A percentile compares a stretch with the other conserved stretches of the same genome.
These are phyloP conservation scores for Trogon surrucura DNA, from an alignment of 2,113 vertebrate species.

Conservation along the genomic window DNA sequence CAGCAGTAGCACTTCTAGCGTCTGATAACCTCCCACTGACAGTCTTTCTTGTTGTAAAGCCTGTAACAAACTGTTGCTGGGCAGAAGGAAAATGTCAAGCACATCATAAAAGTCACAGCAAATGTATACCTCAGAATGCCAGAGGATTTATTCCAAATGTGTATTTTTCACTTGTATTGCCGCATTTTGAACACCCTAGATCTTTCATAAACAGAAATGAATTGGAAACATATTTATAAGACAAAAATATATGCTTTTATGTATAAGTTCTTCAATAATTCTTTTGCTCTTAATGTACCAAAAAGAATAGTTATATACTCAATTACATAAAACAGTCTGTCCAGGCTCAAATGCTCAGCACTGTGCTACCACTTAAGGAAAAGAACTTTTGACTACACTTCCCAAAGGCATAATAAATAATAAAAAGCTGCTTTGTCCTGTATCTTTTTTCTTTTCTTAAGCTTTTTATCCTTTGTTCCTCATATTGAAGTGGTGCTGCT, in stretches of 20 bases:
- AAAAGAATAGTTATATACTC: neutral
- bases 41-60: neutral
- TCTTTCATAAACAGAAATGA: neutral
- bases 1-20: neutral
- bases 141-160: neutral
- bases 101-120: neutral
- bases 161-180: neutral
- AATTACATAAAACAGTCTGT: neutral
- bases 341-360: neutral
- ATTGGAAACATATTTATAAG: neutral
- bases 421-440: neutral
- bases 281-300: neutral
- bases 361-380: neutral
- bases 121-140: neutral
- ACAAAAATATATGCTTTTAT: neutral
- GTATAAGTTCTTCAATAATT: neutral
- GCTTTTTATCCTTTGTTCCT: neutral
- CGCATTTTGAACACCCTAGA: neutral
- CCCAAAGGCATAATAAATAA: neutral
- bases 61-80: neutral
- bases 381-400: neutral
- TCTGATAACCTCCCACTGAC: neutral
- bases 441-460: neutral
- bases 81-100: neutral
- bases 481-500: neutral